Evolutionary conservation across 92 coral and sea anemone genomes (phyloP), one percentile per base, ranked within the genome.

Genomic region (Desmophyllum pertusum): DNA sequence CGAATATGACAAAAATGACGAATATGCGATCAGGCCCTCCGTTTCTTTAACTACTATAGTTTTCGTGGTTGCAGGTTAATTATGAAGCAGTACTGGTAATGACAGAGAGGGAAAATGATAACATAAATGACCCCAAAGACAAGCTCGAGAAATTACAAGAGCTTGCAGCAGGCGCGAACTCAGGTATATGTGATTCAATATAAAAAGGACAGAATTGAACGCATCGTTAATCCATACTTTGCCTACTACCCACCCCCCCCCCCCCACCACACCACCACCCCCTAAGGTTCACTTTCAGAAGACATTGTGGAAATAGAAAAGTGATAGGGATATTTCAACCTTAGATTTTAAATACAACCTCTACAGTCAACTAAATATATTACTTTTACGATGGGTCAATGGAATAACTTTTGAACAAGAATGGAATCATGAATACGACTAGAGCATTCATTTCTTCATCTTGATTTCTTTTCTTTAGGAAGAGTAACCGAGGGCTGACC

Each of bases 1-100:
- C 25, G 68, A 80, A 70, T 80, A 46, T 52, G 66, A 35, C 62
- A 35, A n/a, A n/a, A n/a, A n/a, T n/a, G n/a, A n/a, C n/a, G n/a
- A n/a, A n/a, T n/a, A n/a, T n/a, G n/a, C n/a, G n/a, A n/a, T n/a
- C n/a, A n/a, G n/a, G n/a, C n/a, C n/a, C n/a, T n/a, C n/a, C n/a
- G n/a, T n/a, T n/a, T n/a, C n/a, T n/a, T n/a, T n/a, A n/a, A n/a
- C n/a, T n/a, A n/a, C n/a, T n/a, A n/a, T n/a, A n/a, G n/a, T n/a
- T n/a, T n/a, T n/a, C n/a, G n/a, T n/a, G n/a, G n/a, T n/a, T n/a
- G n/a, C n/a, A n/a, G n/a, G n/a, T n/a, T n/a, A n/a, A n/a, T 80
- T 18, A 80, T 80, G 36, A 69, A 11, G 45, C 50, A n/a, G 68
- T 68, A 68, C 6, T 80, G 76, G 57, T 27, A 80, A 50, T 52